Evolutionary conservation across 2,888 invertebrate species (phyloP).

Genomic region (Latrodectus elegans): DNA sequence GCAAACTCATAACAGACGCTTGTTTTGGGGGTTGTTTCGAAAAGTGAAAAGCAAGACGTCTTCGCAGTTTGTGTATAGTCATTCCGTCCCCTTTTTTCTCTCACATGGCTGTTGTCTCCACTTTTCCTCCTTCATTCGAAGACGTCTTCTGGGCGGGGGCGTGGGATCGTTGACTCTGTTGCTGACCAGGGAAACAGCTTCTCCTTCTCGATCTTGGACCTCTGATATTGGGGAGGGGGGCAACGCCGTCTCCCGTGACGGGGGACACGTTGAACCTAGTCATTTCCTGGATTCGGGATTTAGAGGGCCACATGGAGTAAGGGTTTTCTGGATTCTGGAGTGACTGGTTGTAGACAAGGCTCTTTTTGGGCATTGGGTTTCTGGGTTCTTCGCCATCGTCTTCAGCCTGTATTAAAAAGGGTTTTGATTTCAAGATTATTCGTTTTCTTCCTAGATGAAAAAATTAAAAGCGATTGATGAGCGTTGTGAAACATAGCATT

Average conservation of each 20-base stretch:
- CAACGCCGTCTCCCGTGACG: slow-evolving; percentile 36
- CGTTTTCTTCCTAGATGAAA: slow-evolving; percentile 2
- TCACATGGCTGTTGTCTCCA: slow-evolving; percentile 44
- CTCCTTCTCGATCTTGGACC: slow-evolving; percentile 32
- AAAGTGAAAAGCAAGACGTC: too few species aligned
- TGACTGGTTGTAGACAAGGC: slow-evolving; percentile 52
- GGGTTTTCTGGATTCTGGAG: slow-evolving; percentile 48
- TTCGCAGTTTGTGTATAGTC: too few species aligned
- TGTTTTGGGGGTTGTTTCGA: too few species aligned
- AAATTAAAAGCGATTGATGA: not conserved
- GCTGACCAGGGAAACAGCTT: slow-evolving; percentile 47
- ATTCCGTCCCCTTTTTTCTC: not conserved
- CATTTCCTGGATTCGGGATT: slow-evolving; percentile 40
- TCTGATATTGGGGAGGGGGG: slow-evolving; percentile 40
- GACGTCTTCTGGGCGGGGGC: slow-evolving; percentile 7
- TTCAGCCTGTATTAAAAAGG: slow-evolving; percentile 20
- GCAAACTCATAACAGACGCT: too few species aligned
- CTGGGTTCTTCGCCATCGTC: slow-evolving; percentile 28
- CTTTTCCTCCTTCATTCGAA: slow-evolving; percentile 28
- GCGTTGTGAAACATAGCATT: too few species aligned
- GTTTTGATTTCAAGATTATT: not conserved
- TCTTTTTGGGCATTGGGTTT: slow-evolving; percentile 40
- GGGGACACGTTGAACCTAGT: slow-evolving; percentile 57
- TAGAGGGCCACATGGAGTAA: slow-evolving; percentile 58
- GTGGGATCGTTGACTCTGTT: slow-evolving; percentile 22